These are phyloP conservation scores for Trialeurodes vaporariorum DNA, from an alignment of 1,140 invertebrate genomes.

Conservation along the genomic window DNA sequence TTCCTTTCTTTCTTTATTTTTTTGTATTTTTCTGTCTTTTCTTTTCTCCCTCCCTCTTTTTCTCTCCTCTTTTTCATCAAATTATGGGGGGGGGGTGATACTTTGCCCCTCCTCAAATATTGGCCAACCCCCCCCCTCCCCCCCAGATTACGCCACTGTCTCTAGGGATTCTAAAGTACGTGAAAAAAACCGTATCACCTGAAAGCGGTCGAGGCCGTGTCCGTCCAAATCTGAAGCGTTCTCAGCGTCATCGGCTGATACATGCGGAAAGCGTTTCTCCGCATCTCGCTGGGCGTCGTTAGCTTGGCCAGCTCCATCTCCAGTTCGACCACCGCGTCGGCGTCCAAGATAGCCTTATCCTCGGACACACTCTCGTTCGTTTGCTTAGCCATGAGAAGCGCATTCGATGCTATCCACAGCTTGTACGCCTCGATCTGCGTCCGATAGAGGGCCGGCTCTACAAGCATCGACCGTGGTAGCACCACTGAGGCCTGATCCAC, in stretches of 20 bases:
- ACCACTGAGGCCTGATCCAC: constrained; percentile 41
- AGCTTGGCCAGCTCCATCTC: constrained; percentile 28
- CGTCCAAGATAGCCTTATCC: not conserved
- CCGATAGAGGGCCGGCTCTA: constrained; percentile 30
- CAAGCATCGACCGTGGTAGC: constrained; percentile 41
- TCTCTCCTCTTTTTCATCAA: no score
- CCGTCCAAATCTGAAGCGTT: constrained; percentile 35
- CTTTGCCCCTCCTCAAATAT: no score
- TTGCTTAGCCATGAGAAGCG: constrained; percentile 20
- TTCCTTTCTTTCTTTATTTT: no score
- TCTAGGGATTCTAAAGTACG: no score
- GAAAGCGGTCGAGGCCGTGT: constrained; percentile 18
- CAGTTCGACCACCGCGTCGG: not conserved
- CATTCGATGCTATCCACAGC: constrained; percentile 35
- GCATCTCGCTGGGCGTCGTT: constrained; percentile 37
- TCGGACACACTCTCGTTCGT: not conserved
- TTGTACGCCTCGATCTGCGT: constrained; percentile 38
- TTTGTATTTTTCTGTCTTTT: no score
- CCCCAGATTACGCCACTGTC: no score
- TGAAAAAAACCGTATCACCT: constrained; percentile 2
- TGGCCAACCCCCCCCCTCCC: no score
- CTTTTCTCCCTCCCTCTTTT: no score
- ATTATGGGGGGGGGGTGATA: no score
- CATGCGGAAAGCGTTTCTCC: constrained; percentile 39
- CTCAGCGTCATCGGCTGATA: constrained; percentile 43